These are phyloP conservation scores for Andrena marginata DNA, from an alignment of 2,888 invertebrate genomes.

Conservation along the genomic window DNA sequence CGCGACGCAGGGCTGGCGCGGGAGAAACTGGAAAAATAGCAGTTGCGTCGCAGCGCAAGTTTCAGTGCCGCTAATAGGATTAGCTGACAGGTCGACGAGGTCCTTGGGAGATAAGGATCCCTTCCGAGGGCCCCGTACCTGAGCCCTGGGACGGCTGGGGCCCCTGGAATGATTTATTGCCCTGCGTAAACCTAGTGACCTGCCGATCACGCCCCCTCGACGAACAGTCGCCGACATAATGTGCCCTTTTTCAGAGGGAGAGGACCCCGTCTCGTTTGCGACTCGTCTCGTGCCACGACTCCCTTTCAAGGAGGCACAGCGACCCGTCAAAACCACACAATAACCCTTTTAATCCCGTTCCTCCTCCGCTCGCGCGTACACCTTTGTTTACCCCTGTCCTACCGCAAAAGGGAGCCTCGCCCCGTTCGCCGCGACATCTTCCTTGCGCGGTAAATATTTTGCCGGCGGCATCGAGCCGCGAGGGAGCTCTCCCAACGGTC, in stretches of 20 bases:
- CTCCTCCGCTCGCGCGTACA: constrained; percentile 36
- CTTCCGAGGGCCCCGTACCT: constrained; percentile 69
- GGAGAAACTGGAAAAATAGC: constrained; percentile 49
- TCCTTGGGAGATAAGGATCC: constrained; percentile 70
- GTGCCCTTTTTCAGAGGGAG: constrained; percentile 29
- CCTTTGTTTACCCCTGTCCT: constrained; percentile 54
- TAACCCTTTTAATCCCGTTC: constrained; percentile 69
- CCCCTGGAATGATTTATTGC: constrained; percentile 76
- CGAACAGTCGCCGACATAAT: constrained; percentile 59
- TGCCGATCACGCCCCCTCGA: constrained; percentile 75
- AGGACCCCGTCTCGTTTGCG: constrained; percentile 13
- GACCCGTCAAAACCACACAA: constrained; percentile 63
- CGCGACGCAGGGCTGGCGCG: background rate
- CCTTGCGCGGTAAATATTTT: constrained; percentile 62
- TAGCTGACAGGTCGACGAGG: constrained; percentile 78
- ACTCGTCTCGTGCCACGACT: constrained; percentile 35
- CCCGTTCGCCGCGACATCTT: constrained; percentile 17
- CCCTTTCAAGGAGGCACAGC: constrained; percentile 43
- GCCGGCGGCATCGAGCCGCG: constrained; percentile 11
- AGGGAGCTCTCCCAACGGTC: constrained; percentile 7
- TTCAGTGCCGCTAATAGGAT: constrained; percentile 78
- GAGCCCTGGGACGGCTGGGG: constrained; percentile 35
- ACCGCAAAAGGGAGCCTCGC: constrained; percentile 45
- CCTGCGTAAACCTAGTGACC: constrained; percentile 77
- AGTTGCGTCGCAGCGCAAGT: constrained; percentile 69